Base-by-base conservation (phyloP, 1,140 invertebrate genomes). In the Lepidurus apus region DNA sequence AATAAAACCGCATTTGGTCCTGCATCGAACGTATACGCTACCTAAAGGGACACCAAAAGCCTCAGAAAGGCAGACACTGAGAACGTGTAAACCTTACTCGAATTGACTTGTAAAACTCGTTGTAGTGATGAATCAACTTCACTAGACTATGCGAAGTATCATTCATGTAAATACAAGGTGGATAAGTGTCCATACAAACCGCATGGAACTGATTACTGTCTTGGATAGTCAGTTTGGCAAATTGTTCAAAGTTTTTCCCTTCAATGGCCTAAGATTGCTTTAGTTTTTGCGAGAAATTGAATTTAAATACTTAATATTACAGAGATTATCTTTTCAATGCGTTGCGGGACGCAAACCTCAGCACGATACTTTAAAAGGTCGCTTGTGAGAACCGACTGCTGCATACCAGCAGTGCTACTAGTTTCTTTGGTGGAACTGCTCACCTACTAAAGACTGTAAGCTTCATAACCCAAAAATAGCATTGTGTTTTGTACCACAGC, bases 131-230 rank as follows among this genome's bases (percentile, higher is more conserved):
- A 53, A 98, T 87, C 80, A 98, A 86, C 81, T 92, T 86, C 1
- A 93, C 87, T 75, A 99, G 92, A 44, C 87, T 85, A 83, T 92
- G 90, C 4, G 96, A 98, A 1, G 90, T 87, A 83, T 96, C 92
- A 83, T 93, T 98, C 91, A 98, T 91, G 83, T 99, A 99, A 34
- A 91, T 86, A 85, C 92, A 92, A 0, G 98, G 97, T 7, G 98
- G 98, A 88, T 91, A 97, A 0, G 97, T 95, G 84, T 99, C 98
- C 74, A 96, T 84, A 82, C 94, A 96, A 43, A 96, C 89, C 2
- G 97, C 95, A 88, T 99, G 98, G 82, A 99, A 91, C 85, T 98
- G 94, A 89, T 99, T 99, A 76, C 96, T 98, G 83, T 99, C 98
- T 85, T 91, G 91, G 93, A 99, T 99, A 21, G 96, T 98, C 9